Percentiles rank a stretch among this genome's conserved stretches.
Evolutionary conservation across 2,113 vertebrate genomes (phyloP).

Genomic region (Lophochroa leadbeateri): DNA sequence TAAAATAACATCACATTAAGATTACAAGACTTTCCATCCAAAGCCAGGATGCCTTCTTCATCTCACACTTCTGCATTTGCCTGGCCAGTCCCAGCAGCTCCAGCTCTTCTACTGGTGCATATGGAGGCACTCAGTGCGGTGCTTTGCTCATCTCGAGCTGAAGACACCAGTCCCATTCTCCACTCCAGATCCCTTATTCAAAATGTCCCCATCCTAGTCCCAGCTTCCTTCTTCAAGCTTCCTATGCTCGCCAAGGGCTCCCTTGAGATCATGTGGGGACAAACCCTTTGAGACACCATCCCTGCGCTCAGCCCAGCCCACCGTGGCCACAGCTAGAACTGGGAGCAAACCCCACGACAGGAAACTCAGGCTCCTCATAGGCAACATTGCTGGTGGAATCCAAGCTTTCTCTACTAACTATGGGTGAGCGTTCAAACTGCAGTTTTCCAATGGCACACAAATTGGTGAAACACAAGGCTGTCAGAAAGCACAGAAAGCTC

Average conservation of each 20-base stretch:
- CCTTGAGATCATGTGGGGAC: background rate
- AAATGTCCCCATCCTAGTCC: background rate
- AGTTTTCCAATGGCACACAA: background rate
- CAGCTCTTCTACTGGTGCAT: background rate
- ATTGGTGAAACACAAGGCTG: background rate
- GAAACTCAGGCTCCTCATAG: rapidly evolving
- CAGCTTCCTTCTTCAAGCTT: background rate
- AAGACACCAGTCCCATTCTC: background rate
- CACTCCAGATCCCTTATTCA: background rate
- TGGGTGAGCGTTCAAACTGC: rapidly evolving
- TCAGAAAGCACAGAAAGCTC: background rate
- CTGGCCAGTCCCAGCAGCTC: background rate
- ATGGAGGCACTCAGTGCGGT: rapidly evolving
- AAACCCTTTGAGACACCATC: background rate
- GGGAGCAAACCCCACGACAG: rapidly evolving
- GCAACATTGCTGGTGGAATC: background rate
- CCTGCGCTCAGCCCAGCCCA: background rate
- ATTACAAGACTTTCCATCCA: background rate
- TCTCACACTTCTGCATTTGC: background rate
- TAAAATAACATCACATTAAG: background rate
- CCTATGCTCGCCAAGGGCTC: background rate
- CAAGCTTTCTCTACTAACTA: background rate
- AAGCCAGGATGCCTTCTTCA: background rate
- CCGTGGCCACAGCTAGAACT: background rate
- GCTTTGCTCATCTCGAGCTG: background rate